Conservation (phyloP, 1,140 invertebrate genomes). For the Chironomus striatipennis region DNA sequence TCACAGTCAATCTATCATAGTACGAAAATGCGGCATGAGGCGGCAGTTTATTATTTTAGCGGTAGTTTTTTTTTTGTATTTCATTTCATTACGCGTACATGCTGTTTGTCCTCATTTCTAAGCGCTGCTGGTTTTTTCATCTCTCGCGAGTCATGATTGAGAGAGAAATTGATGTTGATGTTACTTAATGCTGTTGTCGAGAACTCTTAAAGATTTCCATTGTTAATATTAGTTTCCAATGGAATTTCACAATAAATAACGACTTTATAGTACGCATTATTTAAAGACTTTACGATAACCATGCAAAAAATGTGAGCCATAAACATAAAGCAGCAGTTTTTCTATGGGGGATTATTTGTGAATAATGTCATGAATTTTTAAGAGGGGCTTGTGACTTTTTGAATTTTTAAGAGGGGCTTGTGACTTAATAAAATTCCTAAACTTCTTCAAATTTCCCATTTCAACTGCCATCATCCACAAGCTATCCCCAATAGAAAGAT, state of each 20-base stretch:
- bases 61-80: conserved; percentile 21
- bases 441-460: too few relatives aligned
- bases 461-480: too few relatives aligned
- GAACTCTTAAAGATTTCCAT: too few relatives aligned
- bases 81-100: neutral
- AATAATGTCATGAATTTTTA: too few relatives aligned
- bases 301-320: neutral
- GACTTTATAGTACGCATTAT: neutral
- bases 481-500: neutral
- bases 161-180: neutral
- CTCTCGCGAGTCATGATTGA: neutral
- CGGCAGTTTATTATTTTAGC: conserved; percentile 9
- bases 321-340: neutral
- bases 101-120: conserved; percentile 15
- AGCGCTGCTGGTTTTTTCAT: conserved; percentile 15
- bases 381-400: too few relatives aligned
- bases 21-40: neutral
- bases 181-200: neutral
- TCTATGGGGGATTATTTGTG: neutral
- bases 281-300: neutral
- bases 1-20: conserved; percentile 4
- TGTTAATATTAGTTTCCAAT: too few relatives aligned
- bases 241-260: too few relatives aligned
- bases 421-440: too few relatives aligned
- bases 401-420: too few relatives aligned